Percentiles rank a stretch among this genome's conserved stretches.
phyloP scores from a whole-genome alignment of 1,140 invertebrate species.

The Choristoneura fumiferana region DNA sequence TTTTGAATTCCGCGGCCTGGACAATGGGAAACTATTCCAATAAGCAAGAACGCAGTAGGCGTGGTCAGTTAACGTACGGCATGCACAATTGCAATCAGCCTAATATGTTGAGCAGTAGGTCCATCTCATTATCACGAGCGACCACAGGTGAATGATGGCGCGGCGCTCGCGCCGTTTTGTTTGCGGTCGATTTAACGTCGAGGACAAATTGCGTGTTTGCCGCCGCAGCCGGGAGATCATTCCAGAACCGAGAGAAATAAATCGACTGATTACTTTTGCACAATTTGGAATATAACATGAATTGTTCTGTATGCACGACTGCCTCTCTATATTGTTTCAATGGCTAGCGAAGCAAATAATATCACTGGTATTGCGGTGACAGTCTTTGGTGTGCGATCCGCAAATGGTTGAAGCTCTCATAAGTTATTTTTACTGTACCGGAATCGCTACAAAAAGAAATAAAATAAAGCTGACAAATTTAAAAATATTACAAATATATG shows the following conservation, averaged over 20 bases:
- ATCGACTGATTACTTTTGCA: constrained; percentile 69
- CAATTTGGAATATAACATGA: constrained; percentile 55
- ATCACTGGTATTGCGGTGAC: constrained; percentile 20
- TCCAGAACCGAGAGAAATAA: constrained; percentile 56
- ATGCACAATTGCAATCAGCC: constrained; percentile 70
- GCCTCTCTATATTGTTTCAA: constrained; percentile 36
- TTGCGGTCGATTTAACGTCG: constrained; percentile 75
- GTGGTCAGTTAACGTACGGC: constrained; percentile 36
- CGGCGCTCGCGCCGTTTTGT: constrained; percentile 67
- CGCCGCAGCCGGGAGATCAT: constrained; percentile 65
- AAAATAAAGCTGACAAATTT: too few relatives aligned
- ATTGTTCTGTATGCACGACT: constrained; percentile 36
- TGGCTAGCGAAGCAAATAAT: constrained; percentile 38
- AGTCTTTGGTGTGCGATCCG: background rate
- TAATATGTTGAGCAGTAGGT: constrained; percentile 75
- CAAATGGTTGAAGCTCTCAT: too few relatives aligned
- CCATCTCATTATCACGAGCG: constrained; percentile 75
- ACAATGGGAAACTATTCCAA: constrained; percentile 10
- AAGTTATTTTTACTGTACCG: too few relatives aligned
- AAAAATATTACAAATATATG: too few relatives aligned
- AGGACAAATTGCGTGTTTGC: constrained; percentile 75
- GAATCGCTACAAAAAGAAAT: too few relatives aligned
- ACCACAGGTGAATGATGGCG: constrained; percentile 76
- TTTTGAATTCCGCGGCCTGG: background rate
- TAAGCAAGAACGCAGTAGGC: constrained; percentile 19